A percentile compares a stretch with the other conserved stretches of the same genome.
These are phyloP conservation scores for Propithecus perrieri DNA, from an alignment of 2,797 vertebrate species.

Conservation along the genomic window DNA sequence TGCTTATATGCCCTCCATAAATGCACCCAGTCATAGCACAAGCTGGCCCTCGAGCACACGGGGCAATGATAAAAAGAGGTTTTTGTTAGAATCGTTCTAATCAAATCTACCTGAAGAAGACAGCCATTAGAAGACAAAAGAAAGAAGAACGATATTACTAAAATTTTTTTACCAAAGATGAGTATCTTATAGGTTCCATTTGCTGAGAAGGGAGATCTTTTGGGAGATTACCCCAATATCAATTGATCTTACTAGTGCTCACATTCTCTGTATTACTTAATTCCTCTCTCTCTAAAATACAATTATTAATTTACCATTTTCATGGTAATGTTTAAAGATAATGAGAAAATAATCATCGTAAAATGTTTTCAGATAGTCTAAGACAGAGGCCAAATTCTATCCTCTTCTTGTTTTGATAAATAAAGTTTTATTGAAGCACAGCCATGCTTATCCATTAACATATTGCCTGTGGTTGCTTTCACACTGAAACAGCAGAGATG, in stretches of 20 bases:
- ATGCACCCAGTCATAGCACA: too few relatives aligned
- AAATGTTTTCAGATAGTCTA: background rate
- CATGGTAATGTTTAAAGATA: background rate
- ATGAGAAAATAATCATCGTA: background rate
- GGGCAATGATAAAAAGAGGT: background rate
- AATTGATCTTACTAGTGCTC: background rate
- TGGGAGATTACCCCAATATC: background rate
- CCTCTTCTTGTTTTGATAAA: background rate
- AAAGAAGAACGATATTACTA: background rate
- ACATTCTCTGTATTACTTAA: background rate
- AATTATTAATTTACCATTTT: background rate
- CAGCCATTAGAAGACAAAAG: background rate
- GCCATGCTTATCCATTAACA: background rate
- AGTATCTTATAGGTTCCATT: background rate
- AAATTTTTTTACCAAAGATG: background rate
- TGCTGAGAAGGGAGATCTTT: background rate
- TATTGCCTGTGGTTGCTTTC: background rate
- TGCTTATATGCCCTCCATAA: background rate
- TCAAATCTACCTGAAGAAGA: background rate
- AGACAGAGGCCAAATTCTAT: background rate
- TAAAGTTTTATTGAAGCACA: slow-evolving; percentile 40
- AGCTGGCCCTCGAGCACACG: accelerated
- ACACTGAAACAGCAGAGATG: background rate
- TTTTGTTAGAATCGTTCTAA: background rate
- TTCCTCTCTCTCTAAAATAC: background rate